These are phyloP conservation scores for Drosophila infuscata DNA, from an alignment of 2,888 invertebrate species.

Conservation along the genomic window DNA sequence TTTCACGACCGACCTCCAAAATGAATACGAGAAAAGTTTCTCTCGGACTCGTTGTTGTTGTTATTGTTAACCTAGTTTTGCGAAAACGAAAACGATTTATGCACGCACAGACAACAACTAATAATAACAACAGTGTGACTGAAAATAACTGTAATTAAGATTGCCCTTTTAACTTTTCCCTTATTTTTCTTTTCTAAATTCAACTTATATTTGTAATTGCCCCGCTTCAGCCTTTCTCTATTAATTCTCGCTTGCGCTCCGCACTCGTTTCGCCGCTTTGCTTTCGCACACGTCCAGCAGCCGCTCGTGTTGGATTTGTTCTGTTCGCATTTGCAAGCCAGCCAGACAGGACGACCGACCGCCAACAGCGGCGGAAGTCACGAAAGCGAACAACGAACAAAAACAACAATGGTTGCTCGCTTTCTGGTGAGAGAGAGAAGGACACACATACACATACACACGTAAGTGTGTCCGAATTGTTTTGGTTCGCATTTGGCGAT, in stretches of 20 bases:
- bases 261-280: slow-evolving; percentile 64
- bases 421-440: background rate
- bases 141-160: slow-evolving; percentile 31
- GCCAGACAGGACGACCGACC: slow-evolving; percentile 15
- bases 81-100: slow-evolving; percentile 31
- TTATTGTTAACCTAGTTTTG: slow-evolving; percentile 62
- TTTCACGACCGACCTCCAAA: slow-evolving; percentile 59
- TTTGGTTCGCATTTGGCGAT: slow-evolving; percentile 14
- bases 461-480: slow-evolving; percentile 24
- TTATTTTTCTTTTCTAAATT: slow-evolving; percentile 6
- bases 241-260: slow-evolving; percentile 69
- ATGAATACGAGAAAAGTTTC: slow-evolving; percentile 27
- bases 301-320: slow-evolving; percentile 73
- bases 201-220: slow-evolving; percentile 36
- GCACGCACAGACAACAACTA: slow-evolving; percentile 44
- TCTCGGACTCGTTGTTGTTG: slow-evolving; percentile 4
- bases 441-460: background rate
- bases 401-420: slow-evolving; percentile 18
- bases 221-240: slow-evolving; percentile 63
- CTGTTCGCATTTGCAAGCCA: slow-evolving; percentile 34
- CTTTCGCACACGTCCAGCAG: slow-evolving; percentile 80
- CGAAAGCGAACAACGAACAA: slow-evolving; percentile 21
- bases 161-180: slow-evolving; percentile 19
- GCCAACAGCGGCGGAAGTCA: slow-evolving; percentile 6
- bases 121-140: slow-evolving; percentile 11